These are phyloP conservation scores for Clupea harengus DNA, from an alignment of 2,113 vertebrate genomes.

Conservation along the genomic window DNA sequence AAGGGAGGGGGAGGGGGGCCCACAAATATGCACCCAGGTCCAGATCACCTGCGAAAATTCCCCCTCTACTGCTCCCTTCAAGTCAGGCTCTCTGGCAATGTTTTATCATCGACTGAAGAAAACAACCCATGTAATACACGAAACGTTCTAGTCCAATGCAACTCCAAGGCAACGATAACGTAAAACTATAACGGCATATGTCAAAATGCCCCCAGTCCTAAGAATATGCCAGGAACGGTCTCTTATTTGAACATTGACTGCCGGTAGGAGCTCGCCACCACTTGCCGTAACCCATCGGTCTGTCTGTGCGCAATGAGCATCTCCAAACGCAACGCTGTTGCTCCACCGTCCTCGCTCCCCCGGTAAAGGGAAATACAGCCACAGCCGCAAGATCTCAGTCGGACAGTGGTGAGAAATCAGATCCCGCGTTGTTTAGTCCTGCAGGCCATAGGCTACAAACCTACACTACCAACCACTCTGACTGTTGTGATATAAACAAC, in stretches of 20 bases:
- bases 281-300: not conserved
- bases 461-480: not conserved
- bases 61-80: not conserved
- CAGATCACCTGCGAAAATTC: slow-evolving; percentile 1
- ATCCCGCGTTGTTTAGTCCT: not conserved
- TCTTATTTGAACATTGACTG: not conserved
- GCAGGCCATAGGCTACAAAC: not conserved
- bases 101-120: not conserved
- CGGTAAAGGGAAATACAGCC: not conserved
- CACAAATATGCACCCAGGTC: not conserved
- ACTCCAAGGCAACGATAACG: too few relatives aligned
- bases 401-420: not conserved
- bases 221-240: not conserved
- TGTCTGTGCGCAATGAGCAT: slow-evolving; percentile 4
- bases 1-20: not conserved
- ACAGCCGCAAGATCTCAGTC: not conserved
- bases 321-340: not conserved
- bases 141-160: not conserved
- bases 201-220: not conserved
- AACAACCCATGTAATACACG: not conserved
- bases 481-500: not conserved
- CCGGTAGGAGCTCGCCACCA: not conserved
- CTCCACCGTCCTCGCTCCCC: not conserved
- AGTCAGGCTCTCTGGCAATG: not conserved
- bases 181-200: not conserved